Conservation (phyloP, 2,888 invertebrate species). For the Odontothrips loti region DNA sequence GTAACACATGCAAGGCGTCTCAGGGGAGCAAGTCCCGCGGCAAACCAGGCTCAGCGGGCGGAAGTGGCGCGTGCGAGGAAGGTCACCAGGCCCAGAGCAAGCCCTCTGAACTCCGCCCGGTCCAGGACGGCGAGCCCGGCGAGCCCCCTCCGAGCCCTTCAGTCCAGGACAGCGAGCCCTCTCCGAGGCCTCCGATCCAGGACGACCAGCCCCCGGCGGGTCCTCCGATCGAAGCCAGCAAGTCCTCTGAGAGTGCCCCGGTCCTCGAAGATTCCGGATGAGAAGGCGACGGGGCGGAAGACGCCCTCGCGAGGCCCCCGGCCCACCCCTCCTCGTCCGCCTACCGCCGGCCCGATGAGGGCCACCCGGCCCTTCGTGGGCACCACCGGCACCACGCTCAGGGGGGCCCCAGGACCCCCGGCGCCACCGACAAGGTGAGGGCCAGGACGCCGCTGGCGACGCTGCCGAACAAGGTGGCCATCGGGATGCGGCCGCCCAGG, state of each 20-base stretch:
- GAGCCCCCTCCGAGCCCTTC: background rate
- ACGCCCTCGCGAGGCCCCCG: too few species aligned
- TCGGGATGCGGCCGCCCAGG: background rate
- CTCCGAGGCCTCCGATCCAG: background rate
- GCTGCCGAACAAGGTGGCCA: background rate
- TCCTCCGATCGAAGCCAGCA: background rate
- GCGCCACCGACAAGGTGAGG: background rate
- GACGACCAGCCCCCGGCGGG: background rate
- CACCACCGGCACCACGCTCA: too few species aligned
- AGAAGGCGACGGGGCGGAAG: too few species aligned
- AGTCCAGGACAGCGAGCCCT: background rate
- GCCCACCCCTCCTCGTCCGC: too few species aligned
- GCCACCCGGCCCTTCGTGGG: background rate
- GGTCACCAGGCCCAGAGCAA: too few species aligned
- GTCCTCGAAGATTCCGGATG: background rate
- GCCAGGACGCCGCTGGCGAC: background rate
- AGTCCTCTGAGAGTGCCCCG: background rate
- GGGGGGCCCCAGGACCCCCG: too few species aligned
- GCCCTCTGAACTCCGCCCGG: too few species aligned
- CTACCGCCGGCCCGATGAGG: background rate
- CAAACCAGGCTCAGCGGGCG: too few species aligned
- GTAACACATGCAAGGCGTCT: too few species aligned
- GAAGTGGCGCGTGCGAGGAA: too few species aligned
- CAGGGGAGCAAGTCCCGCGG: too few species aligned
- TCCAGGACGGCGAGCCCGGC: background rate